A percentile compares a stretch with the other conserved stretches of the same genome.
phyloP scores from a whole-genome alignment of 2,113 vertebrate species.

The Talpa occidentalis region DNA sequence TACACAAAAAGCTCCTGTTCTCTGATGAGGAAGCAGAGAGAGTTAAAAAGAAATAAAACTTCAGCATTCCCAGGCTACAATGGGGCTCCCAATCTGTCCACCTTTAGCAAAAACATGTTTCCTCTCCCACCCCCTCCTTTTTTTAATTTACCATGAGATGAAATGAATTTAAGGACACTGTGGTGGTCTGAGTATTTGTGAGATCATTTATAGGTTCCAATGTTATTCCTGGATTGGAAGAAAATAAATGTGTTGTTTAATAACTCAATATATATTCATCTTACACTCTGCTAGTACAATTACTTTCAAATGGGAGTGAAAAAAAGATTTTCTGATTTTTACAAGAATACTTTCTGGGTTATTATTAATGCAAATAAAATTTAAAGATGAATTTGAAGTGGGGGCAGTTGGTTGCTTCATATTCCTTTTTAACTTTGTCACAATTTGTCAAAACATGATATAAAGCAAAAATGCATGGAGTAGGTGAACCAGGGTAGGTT shows the following conservation, averaged over 20 bases:
- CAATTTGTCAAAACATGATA: conserved; percentile 69
- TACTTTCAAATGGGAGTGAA: conserved; percentile 1
- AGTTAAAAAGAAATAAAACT: neutral
- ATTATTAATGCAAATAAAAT: conserved; percentile 59
- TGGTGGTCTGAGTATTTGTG: neutral
- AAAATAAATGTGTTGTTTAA: conserved; percentile 8
- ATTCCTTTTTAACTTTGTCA: conserved; percentile 61
- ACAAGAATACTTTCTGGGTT: neutral
- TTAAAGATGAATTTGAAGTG: conserved; percentile 50
- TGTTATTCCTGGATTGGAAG: neutral
- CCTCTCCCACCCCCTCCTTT: neutral
- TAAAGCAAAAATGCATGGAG: conserved; percentile 33
- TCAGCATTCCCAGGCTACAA: neutral
- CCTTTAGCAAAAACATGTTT: neutral
- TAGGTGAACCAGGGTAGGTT: conserved; percentile 28
- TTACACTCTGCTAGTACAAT: neutral
- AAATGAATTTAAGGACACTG: neutral
- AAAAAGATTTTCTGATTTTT: conserved; percentile 35
- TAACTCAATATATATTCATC: conserved; percentile 27
- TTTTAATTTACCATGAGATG: neutral
- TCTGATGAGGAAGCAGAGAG: neutral
- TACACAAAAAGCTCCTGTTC: neutral
- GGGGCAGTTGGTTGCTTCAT: conserved; percentile 35
- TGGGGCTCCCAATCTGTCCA: neutral
- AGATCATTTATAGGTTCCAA: neutral